phyloP scores from a whole-genome alignment of 2,113 vertebrate genomes.

The Alces alces region DNA sequence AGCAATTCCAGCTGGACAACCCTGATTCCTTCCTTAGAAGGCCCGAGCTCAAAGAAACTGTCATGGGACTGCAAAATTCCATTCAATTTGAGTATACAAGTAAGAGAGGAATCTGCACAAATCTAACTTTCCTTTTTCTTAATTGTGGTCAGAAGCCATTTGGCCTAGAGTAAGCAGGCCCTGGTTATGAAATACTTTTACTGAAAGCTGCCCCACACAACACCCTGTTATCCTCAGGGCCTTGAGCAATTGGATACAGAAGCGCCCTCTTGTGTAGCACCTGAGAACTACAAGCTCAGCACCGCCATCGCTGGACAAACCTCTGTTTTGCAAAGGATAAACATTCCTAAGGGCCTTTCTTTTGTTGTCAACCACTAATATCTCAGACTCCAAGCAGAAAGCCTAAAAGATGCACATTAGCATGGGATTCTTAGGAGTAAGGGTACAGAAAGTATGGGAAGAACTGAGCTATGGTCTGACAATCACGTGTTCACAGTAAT shows the following conservation, averaged over 20 bases:
- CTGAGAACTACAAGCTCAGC: slow-evolving; percentile 63
- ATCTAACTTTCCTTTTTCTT: neutral
- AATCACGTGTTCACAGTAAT: rapidly evolving
- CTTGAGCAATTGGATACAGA: slow-evolving; percentile 54
- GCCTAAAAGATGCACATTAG: neutral
- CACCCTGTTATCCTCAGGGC: neutral
- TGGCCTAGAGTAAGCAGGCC: neutral
- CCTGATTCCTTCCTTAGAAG: neutral
- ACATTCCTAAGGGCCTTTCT: neutral
- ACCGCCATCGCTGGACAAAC: rapidly evolving
- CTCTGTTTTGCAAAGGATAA: neutral
- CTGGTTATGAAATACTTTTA: neutral
- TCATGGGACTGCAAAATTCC: neutral
- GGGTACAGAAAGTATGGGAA: neutral
- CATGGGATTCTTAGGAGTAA: neutral
- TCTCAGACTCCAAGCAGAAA: neutral
- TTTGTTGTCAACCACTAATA: neutral
- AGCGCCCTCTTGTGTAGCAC: slow-evolving; percentile 78
- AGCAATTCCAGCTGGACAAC: neutral
- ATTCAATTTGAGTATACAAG: neutral
- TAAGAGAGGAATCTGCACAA: neutral
- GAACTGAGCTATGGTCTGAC: too few species aligned
- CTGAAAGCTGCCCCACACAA: neutral
- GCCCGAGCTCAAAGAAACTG: neutral
- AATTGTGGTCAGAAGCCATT: neutral